Evolutionary conservation across 1,140 invertebrate species (phyloP), one percentile per base, ranked within the genome.

Genomic region (Musca vetustissima): DNA sequence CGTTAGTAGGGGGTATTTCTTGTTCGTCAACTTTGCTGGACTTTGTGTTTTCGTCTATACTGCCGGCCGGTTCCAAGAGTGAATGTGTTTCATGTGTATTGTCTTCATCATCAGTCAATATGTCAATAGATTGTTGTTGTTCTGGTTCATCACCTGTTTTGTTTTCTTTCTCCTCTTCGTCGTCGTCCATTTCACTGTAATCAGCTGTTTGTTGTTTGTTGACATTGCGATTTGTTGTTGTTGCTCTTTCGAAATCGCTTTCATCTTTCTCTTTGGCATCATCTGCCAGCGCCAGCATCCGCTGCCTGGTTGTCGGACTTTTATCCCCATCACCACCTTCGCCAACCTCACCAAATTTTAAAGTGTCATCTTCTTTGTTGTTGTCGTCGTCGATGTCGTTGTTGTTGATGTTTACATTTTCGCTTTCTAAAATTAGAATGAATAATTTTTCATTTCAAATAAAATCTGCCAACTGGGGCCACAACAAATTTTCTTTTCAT

Each of bases 391-490:
- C n/a, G n/a, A n/a, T n/a, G n/a, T 28, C 28, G 28, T 28, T 28
- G 28, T 28, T 28, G 28, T 47, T 47, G 53, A 17, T 47, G 59
- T 28, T 47, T 21, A n/a, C 14, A 59, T 48, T 43, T 65, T 61
- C 32, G 14, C 47, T 66, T 55, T 66, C 68, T 69, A 69, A 47
- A 66, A 69, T 69, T 69, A 69, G 64, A 69, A 69, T 22, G 15
- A n/a, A 28, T 53, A 25, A 68, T 61, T 24, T 61, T 36, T 25
- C 24, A 22, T 28, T 28, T 28, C 28, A n/a, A 28, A 52, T 13
- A 25, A 50, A 43, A 43, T 13, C 7, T 6, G 52, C 7, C n/a
- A n/a, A n/a, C n/a, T n/a, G n/a, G n/a, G n/a, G n/a, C 7, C 52
- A 11, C 19, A 2, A 43, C 13, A 43, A 43, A 43, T 8, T 13